Conservation (phyloP, 2,113 vertebrate genomes). For the Gopherus evgoodei region DNA sequence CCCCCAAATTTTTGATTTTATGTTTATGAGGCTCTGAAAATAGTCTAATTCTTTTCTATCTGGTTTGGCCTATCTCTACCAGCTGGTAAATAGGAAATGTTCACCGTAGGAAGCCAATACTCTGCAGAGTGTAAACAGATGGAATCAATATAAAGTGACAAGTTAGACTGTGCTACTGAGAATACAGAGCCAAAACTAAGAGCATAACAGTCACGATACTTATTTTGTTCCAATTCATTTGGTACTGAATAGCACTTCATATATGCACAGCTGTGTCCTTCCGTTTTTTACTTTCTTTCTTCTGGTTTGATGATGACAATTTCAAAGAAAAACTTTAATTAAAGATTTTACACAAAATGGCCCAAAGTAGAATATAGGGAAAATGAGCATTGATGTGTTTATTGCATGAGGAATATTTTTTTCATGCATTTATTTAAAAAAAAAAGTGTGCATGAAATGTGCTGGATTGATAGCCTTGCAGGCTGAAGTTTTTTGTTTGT, state of each 20-base stretch:
- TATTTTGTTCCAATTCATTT: conserved; percentile 86
- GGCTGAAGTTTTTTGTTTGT: background rate
- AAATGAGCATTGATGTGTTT: conserved; percentile 81
- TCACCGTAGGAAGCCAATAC: conserved; percentile 84
- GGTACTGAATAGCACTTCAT: conserved; percentile 82
- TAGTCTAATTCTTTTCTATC: conserved; percentile 85
- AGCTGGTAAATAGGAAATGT: conserved; percentile 91
- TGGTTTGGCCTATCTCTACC: conserved; percentile 84
- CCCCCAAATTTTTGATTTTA: conserved; percentile 69
- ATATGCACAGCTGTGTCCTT: conserved; percentile 85
- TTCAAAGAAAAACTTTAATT: conserved; percentile 85
- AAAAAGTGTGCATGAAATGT: background rate
- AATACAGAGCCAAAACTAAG: conserved; percentile 80
- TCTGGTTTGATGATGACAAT: conserved; percentile 82
- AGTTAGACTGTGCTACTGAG: conserved; percentile 82
- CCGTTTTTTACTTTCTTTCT: conserved; percentile 76
- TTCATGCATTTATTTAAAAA: conserved; percentile 56
- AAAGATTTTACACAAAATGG: conserved; percentile 84
- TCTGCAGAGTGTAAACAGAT: conserved; percentile 88
- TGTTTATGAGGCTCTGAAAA: conserved; percentile 80
- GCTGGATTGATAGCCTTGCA: conserved; percentile 15
- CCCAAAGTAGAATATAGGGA: conserved; percentile 78
- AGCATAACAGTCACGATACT: conserved; percentile 78
- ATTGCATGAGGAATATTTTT: conserved; percentile 69
- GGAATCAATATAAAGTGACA: conserved; percentile 88